Base-by-base conservation (phyloP, 1,140 invertebrate genomes). In the Ips nitidus region DNA sequence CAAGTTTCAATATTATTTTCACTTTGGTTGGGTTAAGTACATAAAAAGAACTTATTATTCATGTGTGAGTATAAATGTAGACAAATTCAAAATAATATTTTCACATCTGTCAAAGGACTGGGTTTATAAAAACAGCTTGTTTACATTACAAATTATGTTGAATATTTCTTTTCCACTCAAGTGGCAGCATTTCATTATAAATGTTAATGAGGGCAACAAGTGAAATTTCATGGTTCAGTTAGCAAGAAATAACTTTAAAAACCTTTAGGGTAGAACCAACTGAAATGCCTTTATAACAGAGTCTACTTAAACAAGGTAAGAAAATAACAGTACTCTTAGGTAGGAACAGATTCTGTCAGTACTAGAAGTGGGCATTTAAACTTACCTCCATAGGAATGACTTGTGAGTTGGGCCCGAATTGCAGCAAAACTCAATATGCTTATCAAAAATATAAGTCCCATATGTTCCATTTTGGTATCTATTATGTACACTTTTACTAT, bases 251-350 rank as follows among this genome's bases (percentile, higher is more conserved):
- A 66, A 66, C 22, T 40, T 38, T 36, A 66, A 66, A 57, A 38
- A 38, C 36, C 6, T 56, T 66, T 66, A 66, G 52, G 64, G 64
- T 42, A 39, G 6, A n/a, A 2, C 8, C 8, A 57, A 37, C 61
- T 22, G 22, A 22, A 22, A 22, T 22, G 22, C 22, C 22, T 22
- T 22, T 22, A 22, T 22, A 22, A 22, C 22, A 22, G 22, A 22
- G 22, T 22, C 22, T 22, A 22, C 22, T 22, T 22, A 22, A 22
- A 22, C 22, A 22, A 22, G 22, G 22, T 22, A 22, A 56, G 42
- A 56, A 66, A 39, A 57, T 66, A 66, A 66, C 64, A 66, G 64
- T 66, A 66, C 53, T 66, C 64, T 56, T 40, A 64, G 55, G 64
- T 66, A 57, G 47, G 53, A 22, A 50, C 41, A 53, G 62, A 62